Conservation (phyloP, 2,797 vertebrate species). For the Orientallactaga sibirica region DNA sequence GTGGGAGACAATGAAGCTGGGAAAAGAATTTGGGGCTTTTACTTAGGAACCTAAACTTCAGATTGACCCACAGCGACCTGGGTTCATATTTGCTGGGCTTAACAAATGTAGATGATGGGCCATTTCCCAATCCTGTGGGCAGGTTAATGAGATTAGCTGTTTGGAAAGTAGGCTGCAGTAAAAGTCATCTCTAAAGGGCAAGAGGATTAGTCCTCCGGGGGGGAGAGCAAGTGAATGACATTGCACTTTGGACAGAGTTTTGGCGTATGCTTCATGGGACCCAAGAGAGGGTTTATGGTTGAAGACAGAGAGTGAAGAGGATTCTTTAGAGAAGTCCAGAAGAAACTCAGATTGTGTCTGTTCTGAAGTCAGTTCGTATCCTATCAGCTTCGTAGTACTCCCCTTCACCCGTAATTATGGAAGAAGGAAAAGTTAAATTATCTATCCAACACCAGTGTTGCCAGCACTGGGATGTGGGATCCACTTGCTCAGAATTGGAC, state of each 20-base stretch:
- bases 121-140: not conserved
- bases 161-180: not conserved
- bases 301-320: not conserved
- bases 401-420: not conserved
- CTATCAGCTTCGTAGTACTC: not conserved
- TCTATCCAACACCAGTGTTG: not conserved
- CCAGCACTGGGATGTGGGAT: not conserved
- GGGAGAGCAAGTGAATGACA: not conserved
- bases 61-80: not conserved
- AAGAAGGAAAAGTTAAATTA: not conserved
- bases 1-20: not conserved
- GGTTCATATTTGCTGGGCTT: conserved; percentile 47
- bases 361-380: too few species aligned
- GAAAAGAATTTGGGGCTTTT: not conserved
- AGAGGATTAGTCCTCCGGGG: not conserved
- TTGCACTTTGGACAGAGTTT: conserved; percentile 44
- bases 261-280: not conserved
- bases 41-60: conserved; percentile 14
- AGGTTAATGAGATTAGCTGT: conserved; percentile 21
- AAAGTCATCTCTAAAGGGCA: not conserved
- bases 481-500: not conserved
- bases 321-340: not conserved
- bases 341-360: not conserved
- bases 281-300: not conserved
- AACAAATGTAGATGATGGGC: conserved; percentile 22